Evolutionary conservation across 1,140 invertebrate genomes (phyloP).

Genomic region (Piezodorus guildinii): DNA sequence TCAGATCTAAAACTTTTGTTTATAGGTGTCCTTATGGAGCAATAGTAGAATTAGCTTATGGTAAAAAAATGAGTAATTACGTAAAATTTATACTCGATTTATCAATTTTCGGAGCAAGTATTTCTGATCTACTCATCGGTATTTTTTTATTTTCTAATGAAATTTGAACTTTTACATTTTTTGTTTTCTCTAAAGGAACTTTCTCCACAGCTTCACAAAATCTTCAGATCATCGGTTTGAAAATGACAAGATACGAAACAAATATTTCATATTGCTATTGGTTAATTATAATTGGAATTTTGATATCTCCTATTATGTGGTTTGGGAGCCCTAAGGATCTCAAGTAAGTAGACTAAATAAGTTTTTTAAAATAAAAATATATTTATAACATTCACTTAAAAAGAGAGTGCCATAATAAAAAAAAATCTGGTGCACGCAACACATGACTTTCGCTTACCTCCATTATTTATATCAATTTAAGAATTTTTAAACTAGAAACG

Average conservation of each 20-base stretch:
- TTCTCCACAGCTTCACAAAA: constrained; percentile 52
- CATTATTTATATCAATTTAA: no score
- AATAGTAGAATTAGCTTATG: constrained; percentile 58
- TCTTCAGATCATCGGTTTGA: constrained; percentile 55
- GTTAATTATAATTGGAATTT: constrained; percentile 53
- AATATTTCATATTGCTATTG: constrained; percentile 63
- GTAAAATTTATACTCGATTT: constrained; percentile 57
- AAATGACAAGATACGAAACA: constrained; percentile 45
- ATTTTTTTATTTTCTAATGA: constrained; percentile 24
- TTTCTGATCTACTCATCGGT: constrained; percentile 67
- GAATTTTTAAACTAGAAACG: no score
- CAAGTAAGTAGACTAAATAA: constrained; percentile 44
- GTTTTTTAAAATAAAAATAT: not conserved
- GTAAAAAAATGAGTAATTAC: constrained; percentile 40
- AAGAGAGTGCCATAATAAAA: no score
- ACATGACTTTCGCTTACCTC: no score
- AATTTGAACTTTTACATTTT: not conserved
- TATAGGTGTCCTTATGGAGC: constrained; percentile 60
- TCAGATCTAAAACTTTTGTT: no score
- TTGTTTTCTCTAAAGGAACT: not conserved
- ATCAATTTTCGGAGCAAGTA: constrained; percentile 57
- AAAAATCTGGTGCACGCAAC: no score
- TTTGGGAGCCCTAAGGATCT: constrained; percentile 72
- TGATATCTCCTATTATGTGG: constrained; percentile 66
- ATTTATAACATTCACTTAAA: no score